A percentile compares a stretch with the other conserved stretches of the same genome.
These are phyloP conservation scores for Netelia melanura DNA, from an alignment of 2,888 invertebrate species.

Conservation along the genomic window DNA sequence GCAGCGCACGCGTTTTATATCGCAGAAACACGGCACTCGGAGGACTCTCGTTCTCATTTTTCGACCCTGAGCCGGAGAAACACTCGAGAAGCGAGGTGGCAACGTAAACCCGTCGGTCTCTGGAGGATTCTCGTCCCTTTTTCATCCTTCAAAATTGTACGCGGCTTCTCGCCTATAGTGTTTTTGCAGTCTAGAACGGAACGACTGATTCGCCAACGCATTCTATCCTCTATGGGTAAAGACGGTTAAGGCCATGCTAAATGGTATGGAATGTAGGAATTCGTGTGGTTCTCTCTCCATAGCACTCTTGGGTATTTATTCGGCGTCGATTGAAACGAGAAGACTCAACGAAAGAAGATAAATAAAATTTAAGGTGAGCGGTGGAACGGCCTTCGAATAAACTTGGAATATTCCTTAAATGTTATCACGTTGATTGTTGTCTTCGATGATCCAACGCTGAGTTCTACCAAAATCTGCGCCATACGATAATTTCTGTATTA, in stretches of 20 bases:
- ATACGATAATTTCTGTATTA: too few species aligned
- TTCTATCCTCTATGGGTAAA: constrained; percentile 37
- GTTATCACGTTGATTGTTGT: constrained; percentile 8
- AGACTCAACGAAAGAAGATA: constrained; percentile 47
- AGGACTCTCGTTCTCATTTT: constrained; percentile 39
- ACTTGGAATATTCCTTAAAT: constrained; percentile 19
- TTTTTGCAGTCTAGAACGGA: constrained; percentile 65
- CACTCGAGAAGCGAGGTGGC: constrained; percentile 33
- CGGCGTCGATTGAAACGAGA: constrained; percentile 70
- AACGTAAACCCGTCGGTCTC: constrained; percentile 60
- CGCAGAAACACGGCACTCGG: constrained; percentile 18
- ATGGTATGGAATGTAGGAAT: constrained; percentile 74
- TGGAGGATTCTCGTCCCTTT: constrained; percentile 46
- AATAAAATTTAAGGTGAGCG: constrained; percentile 2
- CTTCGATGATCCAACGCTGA: background rate
- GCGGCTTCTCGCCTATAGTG: constrained; percentile 48
- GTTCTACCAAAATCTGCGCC: background rate
- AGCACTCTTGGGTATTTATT: constrained; percentile 72
- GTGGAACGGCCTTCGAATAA: background rate
- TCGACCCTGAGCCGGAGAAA: constrained; percentile 41
- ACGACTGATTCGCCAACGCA: constrained; percentile 41
- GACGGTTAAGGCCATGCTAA: constrained; percentile 61
- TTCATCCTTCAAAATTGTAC: constrained; percentile 47
- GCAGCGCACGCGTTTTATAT: constrained; percentile 11
- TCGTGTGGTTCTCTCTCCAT: constrained; percentile 62